These are phyloP conservation scores for Anastrepha ludens DNA, from an alignment of 1,140 invertebrate species.

Conservation along the genomic window DNA sequence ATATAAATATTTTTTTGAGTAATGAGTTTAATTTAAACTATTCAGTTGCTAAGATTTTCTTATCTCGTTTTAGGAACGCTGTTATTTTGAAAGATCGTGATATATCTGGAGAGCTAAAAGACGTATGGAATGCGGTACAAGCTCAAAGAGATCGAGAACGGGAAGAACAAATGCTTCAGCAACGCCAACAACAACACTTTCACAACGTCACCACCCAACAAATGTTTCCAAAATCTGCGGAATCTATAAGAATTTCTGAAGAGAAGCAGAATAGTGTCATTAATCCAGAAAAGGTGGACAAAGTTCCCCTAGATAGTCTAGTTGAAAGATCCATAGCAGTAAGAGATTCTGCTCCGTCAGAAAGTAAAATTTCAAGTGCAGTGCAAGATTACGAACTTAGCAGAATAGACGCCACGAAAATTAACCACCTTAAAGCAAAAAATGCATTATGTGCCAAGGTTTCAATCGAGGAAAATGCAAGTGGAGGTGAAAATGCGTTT, in stretches of 20 bases:
- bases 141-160: slow-evolving; percentile 78
- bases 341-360: background rate
- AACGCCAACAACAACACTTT: slow-evolving; percentile 67
- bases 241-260: background rate
- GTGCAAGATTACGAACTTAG: background rate
- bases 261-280: background rate
- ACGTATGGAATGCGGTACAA: slow-evolving; percentile 83
- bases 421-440: background rate
- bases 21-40: background rate
- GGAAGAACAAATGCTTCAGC: slow-evolving; percentile 73
- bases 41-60: background rate
- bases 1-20: background rate
- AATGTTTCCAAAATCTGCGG: slow-evolving; percentile 70
- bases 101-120: slow-evolving; percentile 82
- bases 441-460: background rate
- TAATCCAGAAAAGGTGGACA: background rate
- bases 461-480: background rate
- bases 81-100: slow-evolving; percentile 81
- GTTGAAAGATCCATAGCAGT: background rate
- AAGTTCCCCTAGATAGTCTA: background rate
- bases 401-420: background rate
- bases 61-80: slow-evolving; percentile 74
- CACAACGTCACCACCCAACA: slow-evolving; percentile 72
- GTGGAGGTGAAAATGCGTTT: slow-evolving; percentile 47
- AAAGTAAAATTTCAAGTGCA: background rate